Evolutionary conservation across 2,797 vertebrate genomes (phyloP).

Genomic region (Geotrypetes seraphini): DNA sequence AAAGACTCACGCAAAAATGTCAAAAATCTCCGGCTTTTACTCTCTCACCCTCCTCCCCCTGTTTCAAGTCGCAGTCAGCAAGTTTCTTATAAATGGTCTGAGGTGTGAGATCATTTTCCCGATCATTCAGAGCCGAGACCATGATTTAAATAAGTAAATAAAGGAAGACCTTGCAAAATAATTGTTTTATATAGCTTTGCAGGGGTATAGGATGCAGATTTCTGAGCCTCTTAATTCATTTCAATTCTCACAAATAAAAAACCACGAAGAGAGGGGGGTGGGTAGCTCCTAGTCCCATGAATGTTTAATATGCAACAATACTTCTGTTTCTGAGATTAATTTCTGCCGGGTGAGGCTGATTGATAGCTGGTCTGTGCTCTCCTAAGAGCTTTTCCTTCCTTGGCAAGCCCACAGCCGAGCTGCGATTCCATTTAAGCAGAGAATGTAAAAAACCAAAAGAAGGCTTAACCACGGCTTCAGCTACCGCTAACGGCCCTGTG

Average conservation of each 20-base stretch:
- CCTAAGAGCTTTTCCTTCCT: constrained; percentile 53
- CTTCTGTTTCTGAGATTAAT: constrained; percentile 54
- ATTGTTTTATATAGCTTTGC: constrained; percentile 32
- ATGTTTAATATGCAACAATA: constrained; percentile 46
- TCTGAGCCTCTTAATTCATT: constrained; percentile 21
- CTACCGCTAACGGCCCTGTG: constrained; percentile 57
- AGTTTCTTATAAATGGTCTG: constrained; percentile 64
- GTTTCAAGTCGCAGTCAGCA: too few relatives aligned
- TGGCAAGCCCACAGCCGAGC: constrained; percentile 50
- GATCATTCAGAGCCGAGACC: constrained; percentile 57
- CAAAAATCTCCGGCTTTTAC: too few relatives aligned
- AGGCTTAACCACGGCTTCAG: constrained; percentile 64
- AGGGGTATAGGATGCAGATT: constrained; percentile 33
- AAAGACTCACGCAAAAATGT: too few relatives aligned
- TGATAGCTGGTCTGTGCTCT: constrained; percentile 60
- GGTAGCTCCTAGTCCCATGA: constrained; percentile 35
- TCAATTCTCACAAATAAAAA: constrained; percentile 26
- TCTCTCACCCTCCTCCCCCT: too few relatives aligned
- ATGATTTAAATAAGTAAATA: too few relatives aligned
- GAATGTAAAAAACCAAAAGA: constrained; percentile 66
- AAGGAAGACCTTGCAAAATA: constrained; percentile 20
- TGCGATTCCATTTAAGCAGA: constrained; percentile 65
- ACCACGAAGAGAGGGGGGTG: too few relatives aligned
- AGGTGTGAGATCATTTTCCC: constrained; percentile 50
- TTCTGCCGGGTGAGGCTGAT: constrained; percentile 58